Conservation (phyloP, 2,797 vertebrate genomes). For the Anguilla marmorata region DNA sequence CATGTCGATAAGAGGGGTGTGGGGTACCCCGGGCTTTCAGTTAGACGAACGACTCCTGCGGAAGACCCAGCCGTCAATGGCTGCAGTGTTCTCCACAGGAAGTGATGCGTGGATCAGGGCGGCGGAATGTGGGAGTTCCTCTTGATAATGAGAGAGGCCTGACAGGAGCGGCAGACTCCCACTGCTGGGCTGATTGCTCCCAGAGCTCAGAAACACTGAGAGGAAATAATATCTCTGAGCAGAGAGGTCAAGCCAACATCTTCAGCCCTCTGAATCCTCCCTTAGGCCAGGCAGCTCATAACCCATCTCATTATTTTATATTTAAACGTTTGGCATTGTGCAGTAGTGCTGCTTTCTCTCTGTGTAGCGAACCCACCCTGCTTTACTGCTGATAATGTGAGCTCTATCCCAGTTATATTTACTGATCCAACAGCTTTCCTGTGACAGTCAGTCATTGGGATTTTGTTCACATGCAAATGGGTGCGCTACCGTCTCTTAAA, state of each 20-base stretch:
- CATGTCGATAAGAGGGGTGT: constrained; percentile 34
- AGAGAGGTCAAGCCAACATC: neutral
- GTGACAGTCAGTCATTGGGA: neutral
- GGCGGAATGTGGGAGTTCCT: constrained; percentile 77
- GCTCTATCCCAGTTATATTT: neutral
- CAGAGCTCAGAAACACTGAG: neutral
- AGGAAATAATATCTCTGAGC: neutral
- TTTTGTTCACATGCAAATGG: neutral
- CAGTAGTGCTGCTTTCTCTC: neutral
- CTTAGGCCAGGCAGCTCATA: neutral
- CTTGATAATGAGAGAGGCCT: constrained; percentile 75
- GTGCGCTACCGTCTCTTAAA: neutral
- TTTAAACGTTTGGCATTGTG: neutral
- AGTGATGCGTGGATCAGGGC: constrained; percentile 73
- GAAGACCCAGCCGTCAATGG: constrained; percentile 70
- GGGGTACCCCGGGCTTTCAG: constrained; percentile 66
- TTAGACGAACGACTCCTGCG: constrained; percentile 69
- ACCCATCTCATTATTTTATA: neutral
- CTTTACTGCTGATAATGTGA: neutral
- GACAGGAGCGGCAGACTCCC: constrained; percentile 54
- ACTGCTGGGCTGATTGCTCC: constrained; percentile 36
- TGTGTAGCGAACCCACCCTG: neutral
- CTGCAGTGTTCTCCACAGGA: constrained; percentile 78
- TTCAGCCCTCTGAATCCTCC: neutral
- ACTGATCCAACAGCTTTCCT: neutral